Percentiles rank a stretch among this genome's conserved stretches.
Evolutionary conservation across 2,797 vertebrate genomes (phyloP).

Genomic region (Neomorphus geoffroyi): DNA sequence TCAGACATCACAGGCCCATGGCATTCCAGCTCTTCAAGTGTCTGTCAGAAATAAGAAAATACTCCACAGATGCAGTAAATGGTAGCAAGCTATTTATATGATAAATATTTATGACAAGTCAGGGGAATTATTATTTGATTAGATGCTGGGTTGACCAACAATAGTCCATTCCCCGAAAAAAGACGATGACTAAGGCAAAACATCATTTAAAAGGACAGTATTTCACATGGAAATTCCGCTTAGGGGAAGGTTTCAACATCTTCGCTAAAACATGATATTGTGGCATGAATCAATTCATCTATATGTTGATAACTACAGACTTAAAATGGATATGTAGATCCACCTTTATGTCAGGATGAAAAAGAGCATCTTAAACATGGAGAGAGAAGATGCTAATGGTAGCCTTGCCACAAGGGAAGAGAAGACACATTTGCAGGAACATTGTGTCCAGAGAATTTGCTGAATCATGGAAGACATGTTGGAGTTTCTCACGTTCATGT

Average conservation of each 20-base stretch:
- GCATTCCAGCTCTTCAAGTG: conserved; percentile 90
- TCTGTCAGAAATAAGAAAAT: conserved; percentile 70
- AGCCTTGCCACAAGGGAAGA: background rate
- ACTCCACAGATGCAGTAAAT: background rate
- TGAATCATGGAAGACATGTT: rapidly evolving
- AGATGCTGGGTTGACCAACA: background rate
- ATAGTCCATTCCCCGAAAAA: background rate
- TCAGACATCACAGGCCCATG: conserved; percentile 88
- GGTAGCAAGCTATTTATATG: background rate
- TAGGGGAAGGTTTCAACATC: background rate
- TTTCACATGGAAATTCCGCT: background rate
- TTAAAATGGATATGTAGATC: background rate
- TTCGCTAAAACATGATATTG: rapidly evolving
- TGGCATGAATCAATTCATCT: background rate
- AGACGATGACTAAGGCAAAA: background rate
- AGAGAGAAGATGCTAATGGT: background rate
- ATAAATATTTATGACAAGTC: background rate
- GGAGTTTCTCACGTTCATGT: background rate
- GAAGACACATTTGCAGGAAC: background rate
- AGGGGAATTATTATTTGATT: background rate
- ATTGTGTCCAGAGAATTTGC: background rate
- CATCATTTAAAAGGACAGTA: background rate
- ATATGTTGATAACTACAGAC: background rate
- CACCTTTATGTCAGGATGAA: background rate
- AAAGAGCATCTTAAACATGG: background rate